phyloP scores from a whole-genome alignment of 1,140 invertebrate species.

The Aphis gossypii region DNA sequence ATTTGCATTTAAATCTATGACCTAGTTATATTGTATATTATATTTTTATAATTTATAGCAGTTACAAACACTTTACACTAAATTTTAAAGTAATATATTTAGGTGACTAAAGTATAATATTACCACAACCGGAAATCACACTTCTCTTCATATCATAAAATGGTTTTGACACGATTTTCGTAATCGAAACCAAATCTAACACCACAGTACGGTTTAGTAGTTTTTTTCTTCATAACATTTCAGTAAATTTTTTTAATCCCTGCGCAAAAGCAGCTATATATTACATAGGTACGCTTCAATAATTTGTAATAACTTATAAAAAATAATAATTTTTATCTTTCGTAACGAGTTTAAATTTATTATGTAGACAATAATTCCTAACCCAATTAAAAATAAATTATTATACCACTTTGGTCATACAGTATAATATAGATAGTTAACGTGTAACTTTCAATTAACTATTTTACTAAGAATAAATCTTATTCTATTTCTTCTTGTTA shows the following conservation, averaged over 20 bases:
- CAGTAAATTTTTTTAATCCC: background rate
- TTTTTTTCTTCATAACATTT: background rate
- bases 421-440: no score
- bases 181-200: background rate
- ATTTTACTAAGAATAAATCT: no score
- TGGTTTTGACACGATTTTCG: background rate
- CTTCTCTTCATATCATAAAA: background rate
- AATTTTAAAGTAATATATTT: background rate
- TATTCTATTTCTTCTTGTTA: background rate
- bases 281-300: background rate
- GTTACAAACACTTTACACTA: background rate
- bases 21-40: background rate
- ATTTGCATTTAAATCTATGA: no score
- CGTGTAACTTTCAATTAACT: no score
- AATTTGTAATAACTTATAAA: background rate
- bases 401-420: no score
- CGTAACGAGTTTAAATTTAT: background rate
- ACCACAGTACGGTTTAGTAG: background rate
- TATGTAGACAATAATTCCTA: background rate
- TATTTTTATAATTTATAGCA: background rate
- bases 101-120: background rate
- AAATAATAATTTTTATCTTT: background rate
- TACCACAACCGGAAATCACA: background rate
- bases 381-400: background rate
- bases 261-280: no score